Evolutionary conservation across 2,888 invertebrate genomes (phyloP).

Genomic region (Aphodius granarius): DNA sequence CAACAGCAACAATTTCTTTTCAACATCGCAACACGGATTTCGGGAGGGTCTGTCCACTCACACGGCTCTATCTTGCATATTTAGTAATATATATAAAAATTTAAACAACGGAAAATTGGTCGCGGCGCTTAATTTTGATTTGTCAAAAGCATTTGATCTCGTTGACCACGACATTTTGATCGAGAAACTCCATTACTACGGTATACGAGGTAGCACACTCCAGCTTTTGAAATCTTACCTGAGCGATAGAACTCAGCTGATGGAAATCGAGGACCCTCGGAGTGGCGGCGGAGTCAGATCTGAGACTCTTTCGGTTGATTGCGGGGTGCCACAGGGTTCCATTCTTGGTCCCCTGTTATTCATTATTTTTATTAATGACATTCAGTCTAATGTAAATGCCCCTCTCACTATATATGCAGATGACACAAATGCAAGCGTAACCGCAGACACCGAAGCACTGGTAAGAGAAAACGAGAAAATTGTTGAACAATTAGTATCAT

Average conservation of each 20-base stretch:
- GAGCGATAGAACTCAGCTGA: not conserved
- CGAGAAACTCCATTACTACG: too few species aligned
- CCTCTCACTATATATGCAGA: not conserved
- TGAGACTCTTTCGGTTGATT: not conserved
- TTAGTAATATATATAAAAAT: too few species aligned
- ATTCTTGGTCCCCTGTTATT: not conserved
- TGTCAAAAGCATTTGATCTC: too few species aligned
- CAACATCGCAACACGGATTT: not conserved
- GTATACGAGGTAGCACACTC: too few species aligned
- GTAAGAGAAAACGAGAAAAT: not conserved
- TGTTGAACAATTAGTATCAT: not conserved
- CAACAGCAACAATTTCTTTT: too few species aligned
- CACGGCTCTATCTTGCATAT: too few species aligned
- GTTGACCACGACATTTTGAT: too few species aligned
- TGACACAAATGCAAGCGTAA: not conserved
- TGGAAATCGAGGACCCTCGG: not conserved
- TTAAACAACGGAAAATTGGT: too few species aligned
- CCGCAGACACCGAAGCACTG: not conserved
- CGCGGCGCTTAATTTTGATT: too few species aligned
- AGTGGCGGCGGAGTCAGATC: not conserved
- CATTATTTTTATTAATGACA: not conserved
- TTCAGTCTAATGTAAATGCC: not conserved
- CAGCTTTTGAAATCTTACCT: not conserved
- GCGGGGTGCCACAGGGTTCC: conserved; percentile 5
- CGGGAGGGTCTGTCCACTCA: not conserved